Base-by-base conservation (phyloP, 2,113 vertebrate species). In the Marmota flaviventris region DNA sequence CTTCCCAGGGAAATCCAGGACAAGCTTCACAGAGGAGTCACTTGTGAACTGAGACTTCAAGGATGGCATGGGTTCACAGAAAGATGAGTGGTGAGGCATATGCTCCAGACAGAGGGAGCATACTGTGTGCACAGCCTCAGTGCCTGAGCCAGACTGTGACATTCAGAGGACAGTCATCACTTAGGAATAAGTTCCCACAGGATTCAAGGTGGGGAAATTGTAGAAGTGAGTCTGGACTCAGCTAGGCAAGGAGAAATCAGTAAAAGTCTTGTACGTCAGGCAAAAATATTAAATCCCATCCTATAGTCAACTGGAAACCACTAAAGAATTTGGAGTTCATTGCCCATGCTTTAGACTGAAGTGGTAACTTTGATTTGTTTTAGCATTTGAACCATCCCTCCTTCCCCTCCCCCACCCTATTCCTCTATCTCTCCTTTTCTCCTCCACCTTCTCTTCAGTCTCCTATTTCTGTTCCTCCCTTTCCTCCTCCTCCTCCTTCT, bases 71-170 rank as follows among this genome's bases (percentile, higher is more conserved):
- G 58, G 32, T 8, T 53, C 34, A 13, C 14, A 17, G 39, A 75
- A 75, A 48, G 14, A 5, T 20, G 39, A 53, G 17, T 1, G 1
- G 0, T 8, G 17, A 51, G 32, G 0, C n/a, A 18, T 18, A 20
- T 2, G 32, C 29, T 39, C 48, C 65, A 32, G 29, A n/a, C 0
- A 8, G 39, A 88, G 27, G 51, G 14, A 12, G 5, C 0, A 0
- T n/a, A 13, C 8, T 3, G 45, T 13, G 29, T 16, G 48, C 1
- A 42, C 7, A 29, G 24, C 48, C 25, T 58, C 24, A n/a, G 27
- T 90, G 37, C 27, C 0, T 0, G 9, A 72, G 37, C 29, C 0
- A 14, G 0, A 1, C 1, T 3, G 14, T 16, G 20, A 12, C 4
- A 4, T 10, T 42, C 32, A 69, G 32, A 2, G 3, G 51, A 53